Percentiles rank a stretch among this genome's conserved stretches.
Conservation (phyloP, 2,888 invertebrate genomes). For the Acanthosepion lycidas region DNA sequence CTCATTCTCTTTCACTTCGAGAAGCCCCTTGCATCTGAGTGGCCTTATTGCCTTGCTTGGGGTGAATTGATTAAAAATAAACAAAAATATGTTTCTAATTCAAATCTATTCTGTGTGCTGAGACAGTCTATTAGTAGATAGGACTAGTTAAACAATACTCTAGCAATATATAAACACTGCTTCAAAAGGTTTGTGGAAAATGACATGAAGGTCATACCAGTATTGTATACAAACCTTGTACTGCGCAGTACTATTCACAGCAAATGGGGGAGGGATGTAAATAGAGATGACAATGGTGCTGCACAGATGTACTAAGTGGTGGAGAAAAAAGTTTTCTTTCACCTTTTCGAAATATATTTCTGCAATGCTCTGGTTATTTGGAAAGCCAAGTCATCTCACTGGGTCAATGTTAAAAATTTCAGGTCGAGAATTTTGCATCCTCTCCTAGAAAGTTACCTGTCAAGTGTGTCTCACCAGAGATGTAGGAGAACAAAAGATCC, state of each 20-base stretch:
- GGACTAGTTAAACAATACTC: no score
- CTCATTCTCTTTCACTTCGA: no score
- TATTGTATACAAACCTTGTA: not conserved
- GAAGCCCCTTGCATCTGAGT: no score
- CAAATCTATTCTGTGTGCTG: no score
- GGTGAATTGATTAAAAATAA: no score
- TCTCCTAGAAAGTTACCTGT: not conserved
- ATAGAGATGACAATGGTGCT: not conserved
- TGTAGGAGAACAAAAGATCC: not conserved
- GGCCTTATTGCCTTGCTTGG: no score
- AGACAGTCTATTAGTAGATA: no score
- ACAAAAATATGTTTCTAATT: no score
- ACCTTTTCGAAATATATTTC: not conserved
- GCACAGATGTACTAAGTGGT: not conserved
- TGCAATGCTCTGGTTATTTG: not conserved
- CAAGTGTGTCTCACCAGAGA: conserved; percentile 37
- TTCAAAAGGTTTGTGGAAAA: not conserved
- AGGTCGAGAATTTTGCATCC: not conserved
- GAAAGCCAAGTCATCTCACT: not conserved
- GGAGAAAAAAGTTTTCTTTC: not conserved
- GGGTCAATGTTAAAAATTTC: not conserved
- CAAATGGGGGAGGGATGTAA: not conserved
- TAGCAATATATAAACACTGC: no score
- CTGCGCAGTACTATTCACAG: not conserved
- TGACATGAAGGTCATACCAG: not conserved